A percentile compares a stretch with the other conserved stretches of the same genome.
phyloP scores from a whole-genome alignment of 2,797 vertebrate species.

The Falco peregrinus region DNA sequence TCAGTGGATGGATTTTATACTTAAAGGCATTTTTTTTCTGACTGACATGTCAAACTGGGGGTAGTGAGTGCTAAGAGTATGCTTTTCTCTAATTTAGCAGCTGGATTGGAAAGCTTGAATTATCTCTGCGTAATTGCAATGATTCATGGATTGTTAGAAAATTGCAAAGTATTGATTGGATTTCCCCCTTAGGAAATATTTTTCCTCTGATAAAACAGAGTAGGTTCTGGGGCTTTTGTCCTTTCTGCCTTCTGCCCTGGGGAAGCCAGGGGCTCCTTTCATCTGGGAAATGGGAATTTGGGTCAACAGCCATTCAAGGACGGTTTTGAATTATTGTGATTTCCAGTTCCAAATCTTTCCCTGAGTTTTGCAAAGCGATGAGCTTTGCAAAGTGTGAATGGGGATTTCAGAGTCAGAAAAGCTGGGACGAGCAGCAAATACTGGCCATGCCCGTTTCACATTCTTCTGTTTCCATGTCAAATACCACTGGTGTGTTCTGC shows the following conservation, averaged over 20 bases:
- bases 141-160: slow-evolving; percentile 60
- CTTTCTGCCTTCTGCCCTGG: background rate
- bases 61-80: background rate
- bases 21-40: background rate
- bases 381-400: background rate
- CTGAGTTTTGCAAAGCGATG: background rate
- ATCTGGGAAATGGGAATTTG: slow-evolving; percentile 9
- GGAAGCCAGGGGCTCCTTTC: slow-evolving; percentile 25
- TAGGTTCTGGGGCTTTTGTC: slow-evolving; percentile 36
- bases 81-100: slow-evolving; percentile 46
- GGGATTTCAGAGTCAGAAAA: background rate
- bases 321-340: background rate
- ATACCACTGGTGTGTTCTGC: background rate
- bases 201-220: slow-evolving; percentile 39
- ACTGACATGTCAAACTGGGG: background rate
- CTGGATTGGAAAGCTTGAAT: slow-evolving; percentile 69
- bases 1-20: background rate
- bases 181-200: slow-evolving; percentile 51
- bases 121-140: slow-evolving; percentile 55
- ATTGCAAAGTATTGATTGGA: slow-evolving; percentile 65
- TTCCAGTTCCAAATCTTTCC: background rate
- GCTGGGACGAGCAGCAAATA: background rate
- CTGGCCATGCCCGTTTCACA: background rate
- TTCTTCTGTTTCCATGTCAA: background rate
- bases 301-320: slow-evolving; percentile 30